A percentile compares a stretch with the other conserved stretches of the same genome.
These are phyloP conservation scores for Drosophila lowei DNA, from an alignment of 1,140 invertebrate genomes.

Conservation along the genomic window DNA sequence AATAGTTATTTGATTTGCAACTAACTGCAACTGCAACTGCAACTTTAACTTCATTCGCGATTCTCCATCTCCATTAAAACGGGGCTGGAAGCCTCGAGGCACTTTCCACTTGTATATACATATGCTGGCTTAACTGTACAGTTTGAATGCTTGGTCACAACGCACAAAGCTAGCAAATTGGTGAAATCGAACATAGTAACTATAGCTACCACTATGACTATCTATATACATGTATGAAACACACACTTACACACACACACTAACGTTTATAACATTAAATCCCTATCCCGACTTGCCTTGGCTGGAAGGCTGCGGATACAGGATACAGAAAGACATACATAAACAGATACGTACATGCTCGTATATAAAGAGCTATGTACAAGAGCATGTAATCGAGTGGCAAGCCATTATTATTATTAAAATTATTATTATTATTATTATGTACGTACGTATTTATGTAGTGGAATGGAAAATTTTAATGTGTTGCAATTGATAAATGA, in stretches of 20 bases:
- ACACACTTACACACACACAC: constrained; percentile 14
- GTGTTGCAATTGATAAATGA: constrained; percentile 73
- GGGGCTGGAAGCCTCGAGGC: neutral
- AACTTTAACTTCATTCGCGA: neutral
- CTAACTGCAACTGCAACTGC: neutral
- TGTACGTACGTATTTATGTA: constrained; percentile 78
- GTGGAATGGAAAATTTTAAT: constrained; percentile 67
- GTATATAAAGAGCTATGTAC: constrained; percentile 6
- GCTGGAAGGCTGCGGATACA: constrained; percentile 6
- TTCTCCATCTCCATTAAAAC: too few relatives aligned
- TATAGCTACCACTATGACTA: constrained; percentile 16
- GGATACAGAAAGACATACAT: constrained; percentile 28
- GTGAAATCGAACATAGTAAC: constrained; percentile 68
- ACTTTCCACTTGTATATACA: constrained; percentile 41
- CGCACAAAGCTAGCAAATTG: constrained; percentile 78
- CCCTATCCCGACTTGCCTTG: neutral
- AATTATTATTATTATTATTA: constrained; percentile 65
- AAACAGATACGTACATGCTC: constrained; percentile 13
- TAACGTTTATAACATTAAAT: too few relatives aligned
- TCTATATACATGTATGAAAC: constrained; percentile 31
- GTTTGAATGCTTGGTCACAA: constrained; percentile 57
- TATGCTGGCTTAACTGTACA: constrained; percentile 57
- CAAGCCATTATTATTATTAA: constrained; percentile 64
- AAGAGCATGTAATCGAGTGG: constrained; percentile 23
- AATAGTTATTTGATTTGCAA: constrained; percentile 26